A percentile compares a stretch with the other conserved stretches of the same genome.
These are phyloP conservation scores for Tapirus indicus DNA, from an alignment of 2,797 vertebrate genomes.

Conservation along the genomic window DNA sequence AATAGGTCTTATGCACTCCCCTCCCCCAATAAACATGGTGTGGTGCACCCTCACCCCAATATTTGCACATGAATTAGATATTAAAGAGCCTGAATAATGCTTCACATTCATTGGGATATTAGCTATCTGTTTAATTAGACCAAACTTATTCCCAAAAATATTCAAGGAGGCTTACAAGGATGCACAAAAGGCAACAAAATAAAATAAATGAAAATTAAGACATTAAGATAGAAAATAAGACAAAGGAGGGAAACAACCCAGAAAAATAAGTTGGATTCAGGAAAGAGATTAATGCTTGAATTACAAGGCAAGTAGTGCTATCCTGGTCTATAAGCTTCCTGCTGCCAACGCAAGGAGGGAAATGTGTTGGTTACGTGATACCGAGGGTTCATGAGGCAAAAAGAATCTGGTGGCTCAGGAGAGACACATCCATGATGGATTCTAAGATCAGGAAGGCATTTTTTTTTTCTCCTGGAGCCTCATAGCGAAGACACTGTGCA, in stretches of 20 bases:
- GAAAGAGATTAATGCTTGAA: not conserved
- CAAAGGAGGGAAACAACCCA: not conserved
- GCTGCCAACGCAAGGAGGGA: not conserved
- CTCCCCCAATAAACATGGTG: not conserved
- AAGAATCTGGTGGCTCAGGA: not conserved
- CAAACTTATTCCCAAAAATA: not conserved
- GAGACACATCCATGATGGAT: not conserved
- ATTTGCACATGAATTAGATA: conserved; percentile 14
- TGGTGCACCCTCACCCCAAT: too few relatives aligned
- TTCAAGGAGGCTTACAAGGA: not conserved
- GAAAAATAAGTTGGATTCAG: not conserved
- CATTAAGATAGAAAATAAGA: not conserved
- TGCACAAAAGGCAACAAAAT: not conserved
- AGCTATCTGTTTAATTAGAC: conserved; percentile 35
- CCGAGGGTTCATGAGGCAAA: not conserved
- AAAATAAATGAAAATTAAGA: conserved; percentile 48
- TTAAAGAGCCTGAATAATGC: not conserved
- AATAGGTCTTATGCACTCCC: not conserved
- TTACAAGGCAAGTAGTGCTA: not conserved
- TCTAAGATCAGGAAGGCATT: not conserved
- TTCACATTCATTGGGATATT: not conserved
- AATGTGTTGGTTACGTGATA: fast-evolving
- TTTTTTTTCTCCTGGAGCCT: not conserved
- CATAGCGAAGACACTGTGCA: not conserved
- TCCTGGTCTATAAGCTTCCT: too few relatives aligned